Percentiles rank a stretch among this genome's conserved stretches.
phyloP scores from a whole-genome alignment of 2,113 vertebrate genomes.

The Azemiops feae region DNA sequence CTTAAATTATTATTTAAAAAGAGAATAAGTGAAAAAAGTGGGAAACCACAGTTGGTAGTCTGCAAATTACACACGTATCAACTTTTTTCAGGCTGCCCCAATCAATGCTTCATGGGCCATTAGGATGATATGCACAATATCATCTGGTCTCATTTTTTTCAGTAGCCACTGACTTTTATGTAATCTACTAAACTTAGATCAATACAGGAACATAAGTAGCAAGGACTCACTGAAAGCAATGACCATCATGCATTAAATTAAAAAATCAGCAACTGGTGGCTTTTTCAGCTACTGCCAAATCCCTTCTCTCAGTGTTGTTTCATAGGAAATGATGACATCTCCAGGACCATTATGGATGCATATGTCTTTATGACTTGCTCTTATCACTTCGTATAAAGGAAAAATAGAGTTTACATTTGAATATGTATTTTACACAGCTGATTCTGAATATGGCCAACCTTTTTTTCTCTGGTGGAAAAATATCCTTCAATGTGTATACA shows the following conservation, averaged over 20 bases:
- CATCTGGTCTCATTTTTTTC: background rate
- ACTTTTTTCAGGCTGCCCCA: background rate
- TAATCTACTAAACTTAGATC: background rate
- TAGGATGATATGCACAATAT: background rate
- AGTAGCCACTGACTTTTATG: background rate
- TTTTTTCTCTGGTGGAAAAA: background rate
- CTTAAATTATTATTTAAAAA: background rate
- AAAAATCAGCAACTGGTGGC: background rate
- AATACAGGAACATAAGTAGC: background rate
- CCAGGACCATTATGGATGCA: background rate
- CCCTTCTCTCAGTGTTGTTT: background rate
- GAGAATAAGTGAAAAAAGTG: background rate
- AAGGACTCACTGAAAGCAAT: background rate
- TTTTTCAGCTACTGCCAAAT: background rate
- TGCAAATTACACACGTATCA: no score
- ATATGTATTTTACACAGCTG: background rate
- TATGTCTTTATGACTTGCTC: background rate
- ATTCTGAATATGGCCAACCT: background rate
- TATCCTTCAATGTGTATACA: background rate
- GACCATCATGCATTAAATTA: background rate
- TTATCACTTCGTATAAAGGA: background rate
- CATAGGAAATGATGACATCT: background rate
- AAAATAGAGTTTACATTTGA: background rate
- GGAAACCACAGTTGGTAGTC: background rate
- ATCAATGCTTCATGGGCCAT: background rate